These are phyloP conservation scores for Syritta pipiens DNA, from an alignment of 2,888 invertebrate species.

Conservation along the genomic window DNA sequence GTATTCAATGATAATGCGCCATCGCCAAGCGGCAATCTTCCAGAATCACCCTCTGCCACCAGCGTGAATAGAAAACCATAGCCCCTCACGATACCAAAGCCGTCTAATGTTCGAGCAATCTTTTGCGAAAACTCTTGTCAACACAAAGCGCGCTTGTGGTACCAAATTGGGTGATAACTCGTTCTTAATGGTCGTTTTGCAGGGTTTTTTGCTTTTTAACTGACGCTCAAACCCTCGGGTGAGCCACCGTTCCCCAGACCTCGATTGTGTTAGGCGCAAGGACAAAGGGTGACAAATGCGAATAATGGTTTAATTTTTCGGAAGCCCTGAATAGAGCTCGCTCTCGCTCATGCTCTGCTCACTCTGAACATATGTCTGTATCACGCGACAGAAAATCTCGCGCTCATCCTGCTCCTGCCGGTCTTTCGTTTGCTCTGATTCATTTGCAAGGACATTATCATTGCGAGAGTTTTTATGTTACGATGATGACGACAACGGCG, in stretches of 20 bases:
- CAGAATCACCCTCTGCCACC: slow-evolving; percentile 42
- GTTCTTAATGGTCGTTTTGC: slow-evolving; percentile 60
- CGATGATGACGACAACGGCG: slow-evolving; percentile 29
- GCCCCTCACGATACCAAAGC: neutral
- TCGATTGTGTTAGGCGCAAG: slow-evolving; percentile 27
- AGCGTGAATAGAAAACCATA: neutral
- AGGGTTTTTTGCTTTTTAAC: slow-evolving; percentile 55
- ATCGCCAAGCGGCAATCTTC: slow-evolving; percentile 28
- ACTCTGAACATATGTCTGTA: slow-evolving; percentile 53
- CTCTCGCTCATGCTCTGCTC: neutral
- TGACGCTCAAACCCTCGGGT: slow-evolving; percentile 28
- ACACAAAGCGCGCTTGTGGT: slow-evolving; percentile 61
- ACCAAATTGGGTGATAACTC: slow-evolving; percentile 68
- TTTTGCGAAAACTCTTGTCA: slow-evolving; percentile 44
- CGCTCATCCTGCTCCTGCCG: slow-evolving; percentile 32
- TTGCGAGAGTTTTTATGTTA: slow-evolving; percentile 45
- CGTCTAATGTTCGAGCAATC: slow-evolving; percentile 30
- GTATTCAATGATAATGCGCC: slow-evolving; percentile 46
- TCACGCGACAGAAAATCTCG: slow-evolving; percentile 32
- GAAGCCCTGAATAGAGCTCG: slow-evolving; percentile 11
- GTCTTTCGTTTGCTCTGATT: slow-evolving; percentile 36
- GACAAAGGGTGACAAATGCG: slow-evolving; percentile 68
- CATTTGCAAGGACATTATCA: slow-evolving; percentile 61
- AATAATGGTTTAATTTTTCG: slow-evolving; percentile 67
- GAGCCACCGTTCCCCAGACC: neutral